A percentile compares a stretch with the other conserved stretches of the same genome.
phyloP scores from a whole-genome alignment of 37 sponge, comb jelly and placozoan genomes.

The Halisarca cf. caerulea region DNA sequence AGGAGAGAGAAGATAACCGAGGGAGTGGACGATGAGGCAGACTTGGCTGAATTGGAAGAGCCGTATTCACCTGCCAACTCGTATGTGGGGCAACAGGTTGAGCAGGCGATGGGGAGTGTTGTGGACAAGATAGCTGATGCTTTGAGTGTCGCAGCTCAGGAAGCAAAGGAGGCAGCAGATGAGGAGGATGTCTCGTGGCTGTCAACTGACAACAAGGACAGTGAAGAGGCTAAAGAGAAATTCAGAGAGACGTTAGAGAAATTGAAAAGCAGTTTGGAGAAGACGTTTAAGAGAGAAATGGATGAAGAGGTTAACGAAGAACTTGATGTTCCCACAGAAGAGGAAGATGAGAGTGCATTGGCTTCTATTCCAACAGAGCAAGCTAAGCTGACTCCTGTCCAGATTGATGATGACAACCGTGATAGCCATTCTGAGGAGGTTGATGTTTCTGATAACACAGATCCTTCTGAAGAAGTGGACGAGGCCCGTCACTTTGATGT shows the following conservation, averaged over 20 bases:
- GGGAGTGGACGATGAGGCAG: not conserved
- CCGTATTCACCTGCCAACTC: too few species aligned
- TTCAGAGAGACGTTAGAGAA: too few species aligned
- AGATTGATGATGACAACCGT: not conserved
- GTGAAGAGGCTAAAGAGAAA: too few species aligned
- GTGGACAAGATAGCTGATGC: not conserved
- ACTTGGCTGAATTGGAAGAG: not conserved
- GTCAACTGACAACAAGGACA: too few species aligned
- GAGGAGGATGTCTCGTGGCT: too few species aligned
- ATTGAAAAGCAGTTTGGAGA: too few species aligned
- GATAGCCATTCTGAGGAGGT: not conserved
- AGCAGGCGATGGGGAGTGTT: too few species aligned
- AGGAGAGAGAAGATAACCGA: not conserved
- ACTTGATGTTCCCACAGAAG: not conserved
- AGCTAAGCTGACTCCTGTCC: too few species aligned
- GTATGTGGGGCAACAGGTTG: too few species aligned
- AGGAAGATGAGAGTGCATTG: not conserved
- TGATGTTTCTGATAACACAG: not conserved
- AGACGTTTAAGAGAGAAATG: not conserved
- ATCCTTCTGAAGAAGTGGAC: not conserved
- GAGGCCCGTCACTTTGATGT: constrained; percentile 13
- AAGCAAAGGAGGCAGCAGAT: not conserved
- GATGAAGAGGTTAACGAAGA: not conserved
- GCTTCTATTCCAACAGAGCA: not conserved
- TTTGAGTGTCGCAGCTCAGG: not conserved